Evolutionary conservation across 2,797 vertebrate genomes (phyloP).

Genomic region (Phoxinus dragarum): DNA sequence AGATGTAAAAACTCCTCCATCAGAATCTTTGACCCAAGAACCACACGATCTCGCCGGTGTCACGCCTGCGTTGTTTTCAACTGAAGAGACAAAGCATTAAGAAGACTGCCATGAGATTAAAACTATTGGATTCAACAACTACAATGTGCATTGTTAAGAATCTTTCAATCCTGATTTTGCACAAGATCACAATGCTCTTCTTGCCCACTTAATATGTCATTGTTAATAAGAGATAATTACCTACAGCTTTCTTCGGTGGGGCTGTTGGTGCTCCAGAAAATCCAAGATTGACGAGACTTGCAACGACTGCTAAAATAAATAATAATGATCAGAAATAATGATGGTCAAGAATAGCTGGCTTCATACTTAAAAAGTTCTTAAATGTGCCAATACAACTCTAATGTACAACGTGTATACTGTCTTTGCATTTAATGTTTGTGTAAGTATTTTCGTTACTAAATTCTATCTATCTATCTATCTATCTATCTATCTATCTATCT

Average conservation of each 20-base stretch:
- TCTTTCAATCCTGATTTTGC: not conserved
- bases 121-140: not conserved
- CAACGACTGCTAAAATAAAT: constrained; percentile 80
- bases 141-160: not conserved
- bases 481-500: not conserved
- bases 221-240: constrained; percentile 70
- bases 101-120: not conserved
- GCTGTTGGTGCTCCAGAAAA: constrained; percentile 76
- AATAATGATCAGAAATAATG: not conserved
- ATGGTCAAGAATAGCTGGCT: not conserved
- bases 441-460: not conserved
- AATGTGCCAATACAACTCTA: not conserved
- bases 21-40: constrained; percentile 90
- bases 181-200: not conserved
- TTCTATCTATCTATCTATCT: not conserved
- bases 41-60: constrained; percentile 92
- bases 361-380: not conserved
- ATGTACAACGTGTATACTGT: not conserved
- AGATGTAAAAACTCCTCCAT: constrained; percentile 94
- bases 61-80: constrained; percentile 90
- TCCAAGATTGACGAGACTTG: constrained; percentile 87
- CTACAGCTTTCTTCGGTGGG: constrained; percentile 87
- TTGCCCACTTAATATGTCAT: not conserved
- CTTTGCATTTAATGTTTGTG: not conserved
- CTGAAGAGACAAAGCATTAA: constrained; percentile 70